Evolutionary conservation across 2,797 vertebrate genomes (phyloP).

Genomic region (Pangasius macronema): DNA sequence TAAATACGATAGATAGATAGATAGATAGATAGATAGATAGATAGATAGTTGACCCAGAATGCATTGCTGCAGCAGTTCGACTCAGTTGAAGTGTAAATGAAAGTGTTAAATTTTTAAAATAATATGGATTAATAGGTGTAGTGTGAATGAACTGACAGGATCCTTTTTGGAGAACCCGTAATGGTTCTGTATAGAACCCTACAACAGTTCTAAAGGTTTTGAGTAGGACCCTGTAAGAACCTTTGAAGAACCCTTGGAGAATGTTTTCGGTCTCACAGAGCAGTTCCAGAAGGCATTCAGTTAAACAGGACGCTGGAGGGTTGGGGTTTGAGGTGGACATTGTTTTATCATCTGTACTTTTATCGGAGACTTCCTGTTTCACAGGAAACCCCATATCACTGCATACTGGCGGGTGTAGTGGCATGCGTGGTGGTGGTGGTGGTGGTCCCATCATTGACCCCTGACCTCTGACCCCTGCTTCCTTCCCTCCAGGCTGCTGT

Average conservation of each 20-base stretch:
- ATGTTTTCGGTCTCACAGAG: too few species aligned
- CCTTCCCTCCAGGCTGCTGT: not conserved
- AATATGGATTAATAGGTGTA: too few species aligned
- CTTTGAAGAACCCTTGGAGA: too few species aligned
- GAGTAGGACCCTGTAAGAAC: too few species aligned
- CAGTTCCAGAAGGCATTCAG: not conserved
- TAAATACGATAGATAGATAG: too few species aligned
- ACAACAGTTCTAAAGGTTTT: too few species aligned
- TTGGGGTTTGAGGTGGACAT: not conserved
- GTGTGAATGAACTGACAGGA: too few species aligned
- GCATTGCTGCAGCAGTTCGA: too few species aligned
- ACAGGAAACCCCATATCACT: not conserved
- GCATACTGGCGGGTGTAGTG: too few species aligned
- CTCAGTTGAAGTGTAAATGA: not conserved
- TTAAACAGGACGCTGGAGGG: not conserved
- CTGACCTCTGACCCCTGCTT: not conserved
- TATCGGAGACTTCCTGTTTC: not conserved
- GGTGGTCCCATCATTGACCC: not conserved
- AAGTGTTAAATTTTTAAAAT: too few species aligned
- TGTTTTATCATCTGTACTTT: not conserved
- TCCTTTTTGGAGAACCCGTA: too few species aligned
- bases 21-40: not conserved
- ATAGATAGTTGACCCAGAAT: not conserved
- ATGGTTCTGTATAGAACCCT: too few species aligned
- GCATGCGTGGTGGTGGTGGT: not conserved